Conservation (phyloP, 2,113 vertebrate species). For the Epinephelus moara region DNA sequence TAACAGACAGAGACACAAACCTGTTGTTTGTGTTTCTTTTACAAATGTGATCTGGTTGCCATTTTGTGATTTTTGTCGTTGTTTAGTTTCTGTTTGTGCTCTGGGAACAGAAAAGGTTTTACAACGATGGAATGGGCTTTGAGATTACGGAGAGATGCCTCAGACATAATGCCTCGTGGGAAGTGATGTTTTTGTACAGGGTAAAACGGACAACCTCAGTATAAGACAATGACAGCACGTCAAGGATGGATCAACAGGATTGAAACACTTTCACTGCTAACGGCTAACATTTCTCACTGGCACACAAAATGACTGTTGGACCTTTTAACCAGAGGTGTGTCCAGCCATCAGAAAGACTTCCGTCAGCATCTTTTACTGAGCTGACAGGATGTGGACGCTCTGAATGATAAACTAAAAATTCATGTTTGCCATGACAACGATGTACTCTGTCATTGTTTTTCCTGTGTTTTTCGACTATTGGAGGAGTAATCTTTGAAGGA, state of each 20-base stretch:
- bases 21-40: constrained; percentile 3
- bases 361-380: background rate
- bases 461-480: constrained; percentile 31
- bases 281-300: background rate
- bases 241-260: background rate
- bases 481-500: constrained; percentile 20
- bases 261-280: background rate
- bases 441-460: background rate
- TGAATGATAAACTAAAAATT: background rate
- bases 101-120: constrained; percentile 1
- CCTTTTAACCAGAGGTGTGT: background rate
- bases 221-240: background rate
- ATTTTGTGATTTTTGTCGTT: constrained; percentile 7
- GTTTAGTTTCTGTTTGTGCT: constrained; percentile 21
- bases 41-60: background rate
- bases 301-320: constrained; percentile 12
- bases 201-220: constrained; percentile 52
- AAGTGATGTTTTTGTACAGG: constrained; percentile 51
- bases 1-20: background rate
- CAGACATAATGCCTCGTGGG: constrained; percentile 16
- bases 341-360: background rate
- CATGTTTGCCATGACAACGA: constrained; percentile 10
- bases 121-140: background rate
- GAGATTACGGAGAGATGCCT: constrained; percentile 9
- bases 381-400: background rate